Evolutionary conservation across 2,797 vertebrate genomes (phyloP), one percentile per base, ranked within the genome.

Genomic region (Brachyrhaphis roseni): DNA sequence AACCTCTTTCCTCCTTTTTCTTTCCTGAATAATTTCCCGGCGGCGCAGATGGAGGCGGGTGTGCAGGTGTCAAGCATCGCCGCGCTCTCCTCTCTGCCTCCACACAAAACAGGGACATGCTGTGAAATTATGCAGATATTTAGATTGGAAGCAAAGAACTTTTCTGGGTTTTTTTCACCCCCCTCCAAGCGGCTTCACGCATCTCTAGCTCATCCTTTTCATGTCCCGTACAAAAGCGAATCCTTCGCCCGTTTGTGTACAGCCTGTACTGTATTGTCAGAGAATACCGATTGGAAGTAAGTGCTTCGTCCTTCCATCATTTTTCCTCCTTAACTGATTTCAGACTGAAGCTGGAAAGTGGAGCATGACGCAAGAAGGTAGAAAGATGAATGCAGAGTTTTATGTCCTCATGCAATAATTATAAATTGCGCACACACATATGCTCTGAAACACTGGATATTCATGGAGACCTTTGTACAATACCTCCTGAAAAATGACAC

Each of bases 71-170:
- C 74, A 78, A 78, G 78, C 76, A 34, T 72, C 0, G 13, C 74
- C 0, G 45, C 66, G 13, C 12, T 23, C 75, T 77, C 78, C 39
- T 74, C 64, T 74, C 70, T 8, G 5, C 55, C 81, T 45, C 10
- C 68, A 49, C 85, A 83, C 39, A 81, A 78, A 89, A 88, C 77
- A 87, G 88, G 85, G 79, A 78, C 84, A 75, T 2, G 26, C 82
- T 73, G 74, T n/a, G 76, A 82, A 84, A 85, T 88, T 84, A 86
- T 82, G 83, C 83, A 77, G 73, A 74, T 72, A 78, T 68, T 55
- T 57, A 82, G 79, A 91, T 87, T 76, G 36, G 74, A 70, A 4
- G 72, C 53, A 5, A 5, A 57, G 10, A 78, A 75, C 55, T 78
- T 83, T 71, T 79, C 75, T 77, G 3, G 3, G 4, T 47, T 23